Evolutionary conservation across 2,888 invertebrate species (phyloP).

Genomic region (Thalpophila matura): DNA sequence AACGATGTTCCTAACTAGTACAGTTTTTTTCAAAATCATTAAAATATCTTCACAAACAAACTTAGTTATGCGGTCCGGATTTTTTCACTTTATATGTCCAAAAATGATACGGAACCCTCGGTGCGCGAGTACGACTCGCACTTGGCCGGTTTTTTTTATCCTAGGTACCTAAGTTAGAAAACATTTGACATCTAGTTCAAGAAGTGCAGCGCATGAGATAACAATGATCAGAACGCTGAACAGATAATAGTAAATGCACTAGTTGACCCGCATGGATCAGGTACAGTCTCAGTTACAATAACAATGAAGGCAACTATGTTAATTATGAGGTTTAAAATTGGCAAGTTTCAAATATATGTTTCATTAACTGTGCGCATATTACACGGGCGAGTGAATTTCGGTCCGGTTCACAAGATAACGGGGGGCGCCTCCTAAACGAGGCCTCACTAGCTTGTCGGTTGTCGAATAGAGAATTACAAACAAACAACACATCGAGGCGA

Average conservation of each 20-base stretch:
- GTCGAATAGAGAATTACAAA: conserved; percentile 79
- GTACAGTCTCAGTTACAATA: conserved; percentile 15
- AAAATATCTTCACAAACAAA: too few relatives aligned
- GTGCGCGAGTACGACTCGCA: too few relatives aligned
- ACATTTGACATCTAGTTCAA: background rate
- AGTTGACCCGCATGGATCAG: background rate
- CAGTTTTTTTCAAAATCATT: too few relatives aligned
- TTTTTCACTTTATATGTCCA: too few relatives aligned
- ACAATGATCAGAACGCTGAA: conserved; percentile 1
- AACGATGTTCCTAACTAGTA: too few relatives aligned
- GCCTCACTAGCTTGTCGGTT: conserved; percentile 77
- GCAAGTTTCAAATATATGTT: conserved; percentile 43
- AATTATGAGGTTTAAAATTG: conserved; percentile 45
- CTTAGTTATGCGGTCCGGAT: too few relatives aligned
- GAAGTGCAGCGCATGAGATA: conserved; percentile 3
- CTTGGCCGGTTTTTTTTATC: too few relatives aligned
- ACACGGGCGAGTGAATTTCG: conserved; percentile 82
- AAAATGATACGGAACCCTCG: too few relatives aligned
- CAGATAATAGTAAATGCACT: background rate
- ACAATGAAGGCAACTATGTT: conserved; percentile 26
- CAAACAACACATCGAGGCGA: conserved; percentile 78
- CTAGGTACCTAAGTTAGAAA: background rate
- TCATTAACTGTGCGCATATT: conserved; percentile 77
- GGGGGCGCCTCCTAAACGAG: conserved; percentile 85
- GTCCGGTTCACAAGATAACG: conserved; percentile 82